Percentiles rank a stretch among this genome's conserved stretches.
Evolutionary conservation across 2,888 invertebrate genomes (phyloP).

Genomic region (Danaus chrysippus): DNA sequence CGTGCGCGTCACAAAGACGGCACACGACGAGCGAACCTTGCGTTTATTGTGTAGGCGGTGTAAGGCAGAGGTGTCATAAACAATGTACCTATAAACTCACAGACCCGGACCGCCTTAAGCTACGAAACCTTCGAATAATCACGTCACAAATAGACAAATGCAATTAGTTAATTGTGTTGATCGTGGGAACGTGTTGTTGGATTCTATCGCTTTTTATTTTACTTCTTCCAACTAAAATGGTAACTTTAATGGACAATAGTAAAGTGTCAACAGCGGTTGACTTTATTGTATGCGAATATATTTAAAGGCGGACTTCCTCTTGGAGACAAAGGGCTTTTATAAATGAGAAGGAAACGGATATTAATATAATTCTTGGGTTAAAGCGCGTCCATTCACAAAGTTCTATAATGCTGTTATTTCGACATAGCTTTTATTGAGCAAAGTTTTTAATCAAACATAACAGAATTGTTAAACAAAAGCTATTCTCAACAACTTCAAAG

Average conservation of each 20-base stretch:
- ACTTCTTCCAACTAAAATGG: slow-evolving; percentile 47
- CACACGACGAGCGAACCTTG: slow-evolving; percentile 52
- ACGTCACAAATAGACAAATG: slow-evolving; percentile 69
- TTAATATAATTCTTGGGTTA: background rate
- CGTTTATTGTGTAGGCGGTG: slow-evolving; percentile 62
- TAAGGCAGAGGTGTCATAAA: slow-evolving; percentile 66
- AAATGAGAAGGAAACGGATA: slow-evolving; percentile 2
- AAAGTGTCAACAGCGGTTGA: slow-evolving; percentile 5
- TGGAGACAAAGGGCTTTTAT: slow-evolving; percentile 1
- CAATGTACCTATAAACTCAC: slow-evolving; percentile 49
- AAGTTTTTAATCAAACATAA: background rate
- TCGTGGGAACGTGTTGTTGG: slow-evolving; percentile 63
- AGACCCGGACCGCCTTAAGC: slow-evolving; percentile 56
- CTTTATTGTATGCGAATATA: slow-evolving; percentile 29
- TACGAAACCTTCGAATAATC: slow-evolving; percentile 65
- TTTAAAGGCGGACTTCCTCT: slow-evolving; percentile 19
- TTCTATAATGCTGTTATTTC: background rate
- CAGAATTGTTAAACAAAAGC: background rate
- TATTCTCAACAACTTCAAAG: background rate
- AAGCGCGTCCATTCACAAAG: background rate
- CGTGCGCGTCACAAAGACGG: slow-evolving; percentile 62
- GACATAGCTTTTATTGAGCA: background rate
- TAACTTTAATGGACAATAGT: slow-evolving; percentile 33
- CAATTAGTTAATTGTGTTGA: slow-evolving; percentile 56
- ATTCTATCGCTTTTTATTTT: slow-evolving; percentile 36